These are phyloP conservation scores for Hesperia comma DNA, from an alignment of 2,888 invertebrate species.

Conservation along the genomic window DNA sequence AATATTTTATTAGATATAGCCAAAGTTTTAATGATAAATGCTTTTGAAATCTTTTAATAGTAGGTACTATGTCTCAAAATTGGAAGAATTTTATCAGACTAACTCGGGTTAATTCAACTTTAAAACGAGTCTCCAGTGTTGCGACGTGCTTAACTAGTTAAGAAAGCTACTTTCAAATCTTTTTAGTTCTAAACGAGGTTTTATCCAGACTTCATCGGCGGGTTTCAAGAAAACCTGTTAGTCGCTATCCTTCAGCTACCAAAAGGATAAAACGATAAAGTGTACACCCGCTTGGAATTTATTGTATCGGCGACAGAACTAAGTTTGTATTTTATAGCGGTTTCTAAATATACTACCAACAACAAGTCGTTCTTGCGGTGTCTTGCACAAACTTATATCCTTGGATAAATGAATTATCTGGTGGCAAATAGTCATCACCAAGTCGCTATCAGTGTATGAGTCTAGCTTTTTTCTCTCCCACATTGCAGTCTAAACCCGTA, in stretches of 20 bases:
- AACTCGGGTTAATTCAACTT: constrained; percentile 36
- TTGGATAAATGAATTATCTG: too few relatives aligned
- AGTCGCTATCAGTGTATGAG: too few relatives aligned
- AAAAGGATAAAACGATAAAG: background rate
- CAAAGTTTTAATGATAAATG: constrained; percentile 37
- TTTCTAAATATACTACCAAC: too few relatives aligned
- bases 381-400: too few relatives aligned
- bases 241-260: background rate
- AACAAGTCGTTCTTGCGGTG: too few relatives aligned
- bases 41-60: constrained; percentile 35
- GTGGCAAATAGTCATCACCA: too few relatives aligned
- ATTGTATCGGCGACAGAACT: too few relatives aligned
- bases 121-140: constrained; percentile 36
- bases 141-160: constrained; percentile 37
- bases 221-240: constrained; percentile 19
- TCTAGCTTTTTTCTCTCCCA: too few relatives aligned
- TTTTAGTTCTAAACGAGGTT: constrained; percentile 32
- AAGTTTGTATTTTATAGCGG: too few relatives aligned
- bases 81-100: constrained; percentile 35
- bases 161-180: constrained; percentile 36
- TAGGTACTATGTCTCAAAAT: constrained; percentile 30
- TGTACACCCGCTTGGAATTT: background rate
- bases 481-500: too few relatives aligned
- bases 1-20: constrained; percentile 23
- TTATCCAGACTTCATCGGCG: constrained; percentile 25